Conservation (phyloP, 2,113 vertebrate species). For the Prunella himalayana region DNA sequence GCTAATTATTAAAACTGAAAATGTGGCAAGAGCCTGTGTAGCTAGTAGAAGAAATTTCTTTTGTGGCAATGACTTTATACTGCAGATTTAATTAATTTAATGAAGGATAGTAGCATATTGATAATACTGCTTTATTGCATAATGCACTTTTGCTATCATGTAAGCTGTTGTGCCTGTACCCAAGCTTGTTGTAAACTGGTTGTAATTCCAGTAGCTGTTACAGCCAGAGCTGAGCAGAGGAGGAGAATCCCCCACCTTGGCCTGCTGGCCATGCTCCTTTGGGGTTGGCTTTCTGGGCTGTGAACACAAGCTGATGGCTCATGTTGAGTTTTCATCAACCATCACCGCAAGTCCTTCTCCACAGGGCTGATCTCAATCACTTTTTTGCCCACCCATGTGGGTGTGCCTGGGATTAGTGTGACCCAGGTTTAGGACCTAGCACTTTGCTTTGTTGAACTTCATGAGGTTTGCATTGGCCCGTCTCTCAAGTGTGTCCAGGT, state of each 20-base stretch:
- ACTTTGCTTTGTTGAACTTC: background rate
- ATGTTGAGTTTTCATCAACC: background rate
- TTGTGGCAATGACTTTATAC: slow-evolving; percentile 72
- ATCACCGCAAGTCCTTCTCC: background rate
- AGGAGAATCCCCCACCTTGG: background rate
- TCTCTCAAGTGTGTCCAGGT: rapidly evolving
- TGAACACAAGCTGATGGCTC: background rate
- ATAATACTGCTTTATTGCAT: background rate
- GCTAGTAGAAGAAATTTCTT: slow-evolving; percentile 81
- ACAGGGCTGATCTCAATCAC: background rate
- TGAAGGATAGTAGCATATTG: background rate
- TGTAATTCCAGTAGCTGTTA: background rate
- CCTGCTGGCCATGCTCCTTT: background rate
- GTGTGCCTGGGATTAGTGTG: background rate
- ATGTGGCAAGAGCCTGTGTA: slow-evolving; percentile 27
- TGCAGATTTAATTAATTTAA: slow-evolving; percentile 32
- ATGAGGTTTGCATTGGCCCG: background rate
- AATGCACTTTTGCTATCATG: background rate
- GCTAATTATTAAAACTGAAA: slow-evolving; percentile 66
- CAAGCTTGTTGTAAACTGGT: background rate
- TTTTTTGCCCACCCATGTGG: background rate
- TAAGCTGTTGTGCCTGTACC: background rate
- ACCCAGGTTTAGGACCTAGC: too few species aligned
- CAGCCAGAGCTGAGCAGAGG: background rate
- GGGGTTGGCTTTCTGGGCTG: background rate